phyloP scores from a whole-genome alignment of 37 sponge, comb jelly and placozoan genomes.

The Spongilla lacustris region DNA sequence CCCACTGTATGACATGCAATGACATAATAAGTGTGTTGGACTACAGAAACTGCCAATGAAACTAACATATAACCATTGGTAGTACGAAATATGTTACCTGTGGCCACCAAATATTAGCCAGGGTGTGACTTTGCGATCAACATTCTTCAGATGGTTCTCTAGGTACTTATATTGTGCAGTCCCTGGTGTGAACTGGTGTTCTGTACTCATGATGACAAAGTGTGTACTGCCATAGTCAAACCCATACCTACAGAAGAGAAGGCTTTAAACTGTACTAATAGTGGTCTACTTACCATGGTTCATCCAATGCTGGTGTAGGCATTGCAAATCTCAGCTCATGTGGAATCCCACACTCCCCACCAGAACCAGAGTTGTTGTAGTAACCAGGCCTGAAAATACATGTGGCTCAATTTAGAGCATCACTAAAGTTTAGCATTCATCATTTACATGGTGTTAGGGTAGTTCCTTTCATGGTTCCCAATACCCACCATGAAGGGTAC shows the following conservation, averaged over 20 bases:
- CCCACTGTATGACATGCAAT: no score
- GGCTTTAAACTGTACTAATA: neutral
- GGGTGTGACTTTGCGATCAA: conserved; percentile 72
- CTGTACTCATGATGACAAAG: conserved; percentile 83
- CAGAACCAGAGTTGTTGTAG: conserved; percentile 54
- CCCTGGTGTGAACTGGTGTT: conserved; percentile 50
- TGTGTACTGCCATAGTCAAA: conserved; percentile 78
- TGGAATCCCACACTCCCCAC: conserved; percentile 88
- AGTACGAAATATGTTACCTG: conserved; percentile 16
- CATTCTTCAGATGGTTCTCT: conserved; percentile 48
- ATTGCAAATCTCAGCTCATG: conserved; percentile 70
- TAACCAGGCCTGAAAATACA: neutral
- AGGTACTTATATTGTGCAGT: conserved; percentile 61
- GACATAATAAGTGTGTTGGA: no score
- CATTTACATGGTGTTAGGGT: conserved; percentile 44
- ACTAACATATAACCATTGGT: no score
- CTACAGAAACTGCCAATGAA: no score
- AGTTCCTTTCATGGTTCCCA: conserved; percentile 85
- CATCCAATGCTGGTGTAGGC: conserved; percentile 59
- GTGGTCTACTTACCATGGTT: conserved; percentile 48
- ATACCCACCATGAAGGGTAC: conserved; percentile 84
- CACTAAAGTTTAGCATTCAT: neutral
- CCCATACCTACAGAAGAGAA: conserved; percentile 60
- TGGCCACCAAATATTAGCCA: conserved; percentile 86
- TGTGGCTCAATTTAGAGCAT: no score